Evolutionary conservation across 2,113 vertebrate genomes (phyloP).

Genomic region (Boleophthalmus pectinirostris): DNA sequence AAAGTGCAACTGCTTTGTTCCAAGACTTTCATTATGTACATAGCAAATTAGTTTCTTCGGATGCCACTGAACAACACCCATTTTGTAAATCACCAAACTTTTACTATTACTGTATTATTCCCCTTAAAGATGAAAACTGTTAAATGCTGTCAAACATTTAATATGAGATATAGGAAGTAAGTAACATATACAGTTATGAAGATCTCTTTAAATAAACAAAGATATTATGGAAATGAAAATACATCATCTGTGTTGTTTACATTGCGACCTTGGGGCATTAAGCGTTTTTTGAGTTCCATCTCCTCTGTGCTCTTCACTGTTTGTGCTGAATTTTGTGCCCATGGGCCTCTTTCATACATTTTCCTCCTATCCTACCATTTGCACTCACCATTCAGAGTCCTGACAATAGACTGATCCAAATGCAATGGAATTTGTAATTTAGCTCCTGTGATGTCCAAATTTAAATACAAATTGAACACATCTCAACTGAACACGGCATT

Average conservation of each 20-base stretch:
- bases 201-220: no score
- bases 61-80: no score
- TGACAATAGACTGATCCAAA: not conserved
- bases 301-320: not conserved
- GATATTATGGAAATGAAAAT: not conserved
- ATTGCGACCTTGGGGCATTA: not conserved
- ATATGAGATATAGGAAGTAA: no score
- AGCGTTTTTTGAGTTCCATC: no score
- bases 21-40: no score
- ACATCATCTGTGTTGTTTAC: not conserved
- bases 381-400: not conserved
- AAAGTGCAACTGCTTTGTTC: no score
- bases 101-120: no score
- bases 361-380: not conserved
- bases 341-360: not conserved
- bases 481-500: not conserved
- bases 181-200: no score
- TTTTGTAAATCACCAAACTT: no score
- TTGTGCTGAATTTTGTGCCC: not conserved
- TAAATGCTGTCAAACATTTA: no score
- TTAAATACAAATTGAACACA: not conserved
- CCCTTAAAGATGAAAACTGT: no score
- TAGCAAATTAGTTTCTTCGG: no score
- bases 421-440: not conserved
- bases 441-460: not conserved